Evolutionary conservation across 2,888 invertebrate species (phyloP), one percentile per base, ranked within the genome.

Genomic region (Arctia plantaginis): DNA sequence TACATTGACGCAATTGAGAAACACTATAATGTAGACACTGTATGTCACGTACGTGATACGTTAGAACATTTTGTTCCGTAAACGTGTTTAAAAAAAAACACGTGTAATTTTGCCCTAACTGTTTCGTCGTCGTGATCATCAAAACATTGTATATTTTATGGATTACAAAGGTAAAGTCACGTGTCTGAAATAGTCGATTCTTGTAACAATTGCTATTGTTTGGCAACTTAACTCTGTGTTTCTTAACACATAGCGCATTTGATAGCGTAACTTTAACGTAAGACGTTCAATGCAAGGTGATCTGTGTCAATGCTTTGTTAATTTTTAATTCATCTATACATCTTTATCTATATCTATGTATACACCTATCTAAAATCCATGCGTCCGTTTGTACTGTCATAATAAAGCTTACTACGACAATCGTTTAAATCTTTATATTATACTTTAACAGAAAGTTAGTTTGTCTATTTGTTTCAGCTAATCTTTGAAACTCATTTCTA

Each of bases 131-230:
- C 78, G 80, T 82, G 87, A 83, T 87, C 82, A 74, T 80, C 73
- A 77, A 79, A 82, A 77, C 78, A 76, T 78, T 80, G 77, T 76
- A 77, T 80, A 80, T 72, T 78, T 80, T 80, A 80, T 82, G 76
- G 78, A 78, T 73, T 74, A 74, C 68, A 71, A n/a, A n/a, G n/a
- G n/a, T n/a, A n/a, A n/a, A 83, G 80, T 84, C 87, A 86, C 87
- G 87, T 84, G 87, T 78, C 76, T 68, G 44, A 77, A 77, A 76
- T 78, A 77, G 83, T 81, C 73, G 72, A 77, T 82, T 77, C 73
- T 80, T 85, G 82, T 81, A 87, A 90, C 87, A 88, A 86, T 88
- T 81, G 86, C 85, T 80, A 87, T 89, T 89, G 88, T 90, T 87
- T 85, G 71, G 80, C 80, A 84, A 83, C 82, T 82, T 75, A 80